Base-by-base conservation (phyloP, 2,888 invertebrate species). In the Brenthis ino region DNA sequence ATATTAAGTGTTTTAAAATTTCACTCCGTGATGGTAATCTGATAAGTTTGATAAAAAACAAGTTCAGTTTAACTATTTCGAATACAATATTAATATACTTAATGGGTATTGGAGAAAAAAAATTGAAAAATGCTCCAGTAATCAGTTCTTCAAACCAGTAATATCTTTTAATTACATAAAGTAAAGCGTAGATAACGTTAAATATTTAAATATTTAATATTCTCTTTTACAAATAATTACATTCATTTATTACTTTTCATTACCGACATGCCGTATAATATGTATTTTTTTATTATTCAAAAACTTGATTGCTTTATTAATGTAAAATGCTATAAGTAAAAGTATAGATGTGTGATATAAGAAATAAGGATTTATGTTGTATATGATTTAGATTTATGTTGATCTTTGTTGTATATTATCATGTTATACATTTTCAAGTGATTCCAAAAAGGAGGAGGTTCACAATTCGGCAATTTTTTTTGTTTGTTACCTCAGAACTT, bases 21-120 rank as follows among this genome's bases (percentile, higher is more conserved):
- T 48, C 48, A 11, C 14, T 13, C 3, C 14, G 28, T 48, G 60
- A 60, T 60, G 28, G n/a, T n/a, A 11, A 60, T 60, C 48, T 60
- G 28, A 60, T 60, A 50, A 28, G 13, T 50, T n/a, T 24, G 28
- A 50, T 50, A 60, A n/a, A 54, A 13, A 60, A 28, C 60, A 48
- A n/a, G 60, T 48, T 60, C n/a, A 28, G 14, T 60, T 60, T 50
- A 58, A 58, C 47, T 58, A 28, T 24, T 28, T 50, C 28, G 28
- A 60, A 50, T 60, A 28, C 50, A 1, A 50, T 48, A 24, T 58
- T 11, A 47, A 58, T n/a, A 24, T 48, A 14, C 20, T 47, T 58
- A 58, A 24, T 8, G 47, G 20, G 37, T 6, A 37, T 37, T 8
- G 6, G 37, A 43, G 2, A 43, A 24, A 58, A 16, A 58, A 48